Base-by-base conservation (phyloP, 2,797 vertebrate genomes). In the Lagocephalus sceleratus region DNA sequence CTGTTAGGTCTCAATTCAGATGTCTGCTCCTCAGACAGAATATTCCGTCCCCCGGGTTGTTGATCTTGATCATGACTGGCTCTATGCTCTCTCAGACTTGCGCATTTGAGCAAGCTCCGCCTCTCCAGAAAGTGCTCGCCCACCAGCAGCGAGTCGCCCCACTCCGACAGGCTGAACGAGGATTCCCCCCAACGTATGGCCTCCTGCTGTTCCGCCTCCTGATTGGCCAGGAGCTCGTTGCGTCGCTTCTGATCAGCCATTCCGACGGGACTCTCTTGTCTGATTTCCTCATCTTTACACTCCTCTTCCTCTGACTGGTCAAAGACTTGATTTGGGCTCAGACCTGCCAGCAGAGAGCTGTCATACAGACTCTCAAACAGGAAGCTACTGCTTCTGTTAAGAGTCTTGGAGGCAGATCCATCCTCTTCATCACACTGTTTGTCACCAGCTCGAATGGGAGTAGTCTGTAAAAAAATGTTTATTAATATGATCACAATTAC, bases 321-420 rank as follows among this genome's bases (percentile, higher is more conserved):
- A 1, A 53, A 47, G 6, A 20, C 43, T 43, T 62, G 54, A 20
- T 88, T 76, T 5, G 35, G 60, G 17, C 76, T 77, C 29, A 82
- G 78, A 71, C 60, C 75, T 29, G 85, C 88, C 66, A 87, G 73
- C 21, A 90, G 68, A 60, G 88, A 87, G 66, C 85, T 87, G 60
- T 93, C 90, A 64, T 84, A 89, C 56, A 96, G 91, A 83, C 94
- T 96, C 70, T 98, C 94, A 58, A 99, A 99, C 16, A 99, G 80
- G 73, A 98, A 94, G 81, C 89, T 92, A 52, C 92, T 91, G 71
- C 95, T 99, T 71, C 91, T 83, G 81, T 99, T 94, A 16, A 92
- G 79, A 69, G 91, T 93, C 40, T 84, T 79, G n/a, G 57, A 60
- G 6, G 60, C 29, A 10, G 42, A 60, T 8, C 57, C 52, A 8